These are phyloP conservation scores for Tragelaphus buxtoni DNA, from an alignment of 2,113 vertebrate species.

Conservation along the genomic window DNA sequence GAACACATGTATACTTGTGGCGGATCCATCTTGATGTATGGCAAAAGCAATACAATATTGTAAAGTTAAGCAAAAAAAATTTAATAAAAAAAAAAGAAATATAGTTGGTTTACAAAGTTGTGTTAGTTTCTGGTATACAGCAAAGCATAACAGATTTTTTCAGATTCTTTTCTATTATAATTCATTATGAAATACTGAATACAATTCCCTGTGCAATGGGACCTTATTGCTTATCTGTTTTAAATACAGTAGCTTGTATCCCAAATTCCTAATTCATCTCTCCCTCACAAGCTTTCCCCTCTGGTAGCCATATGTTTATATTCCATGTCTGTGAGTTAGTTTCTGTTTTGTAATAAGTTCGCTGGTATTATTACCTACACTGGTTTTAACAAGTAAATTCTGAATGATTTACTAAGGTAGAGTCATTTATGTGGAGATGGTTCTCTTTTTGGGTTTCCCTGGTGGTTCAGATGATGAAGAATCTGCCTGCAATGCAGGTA, in stretches of 20 bases:
- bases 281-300: background rate
- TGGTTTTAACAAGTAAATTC: background rate
- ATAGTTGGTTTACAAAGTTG: background rate
- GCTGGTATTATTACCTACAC: background rate
- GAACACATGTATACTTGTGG: no score
- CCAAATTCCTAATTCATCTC: background rate
- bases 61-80: no score
- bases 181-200: background rate
- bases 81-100: no score
- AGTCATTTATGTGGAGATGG: background rate
- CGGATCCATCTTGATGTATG: no score
- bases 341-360: background rate
- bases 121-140: background rate
- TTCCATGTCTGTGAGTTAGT: background rate
- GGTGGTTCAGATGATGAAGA: background rate
- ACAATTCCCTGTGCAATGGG: background rate
- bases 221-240: background rate
- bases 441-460: background rate
- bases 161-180: background rate
- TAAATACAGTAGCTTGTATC: background rate
- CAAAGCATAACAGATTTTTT: background rate
- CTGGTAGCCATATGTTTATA: background rate
- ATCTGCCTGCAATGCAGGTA: background rate
- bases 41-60: no score
- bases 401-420: background rate